Percentiles rank a stretch among this genome's conserved stretches.
Evolutionary conservation across 2,113 vertebrate genomes (phyloP).

Genomic region (Planiliza haematocheilus): DNA sequence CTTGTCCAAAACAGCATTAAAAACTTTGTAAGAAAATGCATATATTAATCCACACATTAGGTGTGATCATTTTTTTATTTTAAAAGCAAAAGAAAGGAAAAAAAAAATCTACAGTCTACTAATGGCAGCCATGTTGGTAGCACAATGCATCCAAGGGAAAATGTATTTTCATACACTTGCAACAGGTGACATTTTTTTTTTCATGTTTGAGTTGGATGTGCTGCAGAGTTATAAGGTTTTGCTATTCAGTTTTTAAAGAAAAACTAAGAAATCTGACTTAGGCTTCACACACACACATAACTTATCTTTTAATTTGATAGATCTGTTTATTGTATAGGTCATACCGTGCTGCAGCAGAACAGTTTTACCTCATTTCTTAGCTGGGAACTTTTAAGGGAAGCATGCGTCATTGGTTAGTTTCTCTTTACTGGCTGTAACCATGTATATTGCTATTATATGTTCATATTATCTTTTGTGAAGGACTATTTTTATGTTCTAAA

Average conservation of each 20-base stretch:
- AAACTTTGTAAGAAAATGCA: constrained; percentile 82
- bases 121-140: constrained; percentile 82
- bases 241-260: constrained; percentile 27
- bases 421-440: constrained; percentile 57
- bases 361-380: constrained; percentile 76
- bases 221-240: constrained; percentile 37
- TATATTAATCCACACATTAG: constrained; percentile 65
- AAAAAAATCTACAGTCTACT: constrained; percentile 62
- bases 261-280: constrained; percentile 34
- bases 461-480: constrained; percentile 82
- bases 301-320: constrained; percentile 53
- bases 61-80: constrained; percentile 79
- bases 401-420: constrained; percentile 59
- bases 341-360: constrained; percentile 56
- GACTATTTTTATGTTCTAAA: constrained; percentile 75
- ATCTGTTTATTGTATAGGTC: constrained; percentile 45
- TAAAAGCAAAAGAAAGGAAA: constrained; percentile 62
- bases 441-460: constrained; percentile 77
- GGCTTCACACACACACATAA: constrained; percentile 40
- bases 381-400: constrained; percentile 28
- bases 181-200: constrained; percentile 60
- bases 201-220: constrained; percentile 40
- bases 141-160: constrained; percentile 68
- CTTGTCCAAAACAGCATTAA: constrained; percentile 75
- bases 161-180: constrained; percentile 67